These are phyloP conservation scores for Eudorcas thomsonii DNA, from an alignment of 2,113 vertebrate species.

Conservation along the genomic window DNA sequence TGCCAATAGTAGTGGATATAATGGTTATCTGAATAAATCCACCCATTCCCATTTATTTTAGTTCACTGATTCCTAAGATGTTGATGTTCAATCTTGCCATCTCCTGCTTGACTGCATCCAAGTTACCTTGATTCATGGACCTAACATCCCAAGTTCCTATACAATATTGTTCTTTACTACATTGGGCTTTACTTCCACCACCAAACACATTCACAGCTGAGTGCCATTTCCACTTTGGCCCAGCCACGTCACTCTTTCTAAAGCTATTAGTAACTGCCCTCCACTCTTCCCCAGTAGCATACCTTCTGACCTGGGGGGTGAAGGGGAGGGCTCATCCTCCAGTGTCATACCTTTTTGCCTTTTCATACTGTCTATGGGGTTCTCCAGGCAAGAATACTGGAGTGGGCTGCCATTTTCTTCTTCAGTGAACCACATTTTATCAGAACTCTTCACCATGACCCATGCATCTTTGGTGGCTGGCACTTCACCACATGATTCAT, in stretches of 20 bases:
- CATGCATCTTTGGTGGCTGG: neutral
- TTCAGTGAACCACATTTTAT: neutral
- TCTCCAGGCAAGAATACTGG: neutral
- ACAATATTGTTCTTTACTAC: neutral
- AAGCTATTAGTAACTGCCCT: neutral
- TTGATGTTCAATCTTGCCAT: neutral
- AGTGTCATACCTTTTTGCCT: neutral
- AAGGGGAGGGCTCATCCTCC: neutral
- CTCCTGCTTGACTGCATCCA: neutral
- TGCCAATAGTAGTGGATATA: neutral
- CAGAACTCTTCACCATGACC: neutral
- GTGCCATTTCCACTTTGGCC: neutral
- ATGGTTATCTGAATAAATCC: neutral
- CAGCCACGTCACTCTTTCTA: neutral
- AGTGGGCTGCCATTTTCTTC: neutral
- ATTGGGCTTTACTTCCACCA: neutral
- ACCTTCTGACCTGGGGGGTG: neutral
- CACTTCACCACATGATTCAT: rapidly evolving
- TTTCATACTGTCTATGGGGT: neutral
- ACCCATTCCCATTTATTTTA: neutral
- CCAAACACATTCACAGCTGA: neutral
- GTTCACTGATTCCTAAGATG: neutral
- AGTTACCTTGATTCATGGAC: neutral
- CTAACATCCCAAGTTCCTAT: neutral
- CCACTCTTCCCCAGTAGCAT: neutral